phyloP scores from a whole-genome alignment of 2,113 vertebrate genomes.

The Laterallus jamaicensis region DNA sequence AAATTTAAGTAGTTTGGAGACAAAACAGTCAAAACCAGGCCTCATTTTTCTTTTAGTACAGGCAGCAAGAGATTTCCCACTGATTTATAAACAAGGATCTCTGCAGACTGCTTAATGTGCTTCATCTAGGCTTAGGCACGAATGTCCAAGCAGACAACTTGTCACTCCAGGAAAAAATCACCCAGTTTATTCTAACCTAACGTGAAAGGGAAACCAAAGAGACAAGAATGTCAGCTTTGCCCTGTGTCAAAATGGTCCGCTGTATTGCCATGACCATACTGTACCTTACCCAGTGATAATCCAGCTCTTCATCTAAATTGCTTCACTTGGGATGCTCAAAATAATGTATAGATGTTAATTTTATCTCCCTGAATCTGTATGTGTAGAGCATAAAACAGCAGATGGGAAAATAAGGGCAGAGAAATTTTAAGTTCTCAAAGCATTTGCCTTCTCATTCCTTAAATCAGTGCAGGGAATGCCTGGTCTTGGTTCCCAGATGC shows the following conservation, averaged over 20 bases:
- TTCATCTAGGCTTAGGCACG: neutral
- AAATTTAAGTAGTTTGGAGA: constrained; percentile 41
- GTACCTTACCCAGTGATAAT: neutral
- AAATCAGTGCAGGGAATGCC: neutral
- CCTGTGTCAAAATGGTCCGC: neutral
- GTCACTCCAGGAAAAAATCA: neutral
- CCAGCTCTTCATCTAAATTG: neutral
- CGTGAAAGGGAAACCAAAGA: neutral
- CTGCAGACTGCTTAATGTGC: neutral
- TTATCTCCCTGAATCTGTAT: neutral
- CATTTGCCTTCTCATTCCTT: neutral
- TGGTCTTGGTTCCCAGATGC: neutral
- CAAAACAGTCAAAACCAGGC: neutral
- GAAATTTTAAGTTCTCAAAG: neutral
- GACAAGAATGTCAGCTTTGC: neutral
- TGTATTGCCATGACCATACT: neutral
- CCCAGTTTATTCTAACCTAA: neutral
- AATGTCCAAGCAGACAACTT: neutral
- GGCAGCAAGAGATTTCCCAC: neutral
- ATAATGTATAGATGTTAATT: neutral
- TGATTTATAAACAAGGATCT: neutral
- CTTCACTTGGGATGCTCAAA: neutral
- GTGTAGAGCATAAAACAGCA: neutral
- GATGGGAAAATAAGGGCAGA: neutral
- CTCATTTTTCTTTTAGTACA: constrained; percentile 9